phyloP scores from a whole-genome alignment of 2,113 vertebrate genomes.

The Melanotaenia duboulayi region DNA sequence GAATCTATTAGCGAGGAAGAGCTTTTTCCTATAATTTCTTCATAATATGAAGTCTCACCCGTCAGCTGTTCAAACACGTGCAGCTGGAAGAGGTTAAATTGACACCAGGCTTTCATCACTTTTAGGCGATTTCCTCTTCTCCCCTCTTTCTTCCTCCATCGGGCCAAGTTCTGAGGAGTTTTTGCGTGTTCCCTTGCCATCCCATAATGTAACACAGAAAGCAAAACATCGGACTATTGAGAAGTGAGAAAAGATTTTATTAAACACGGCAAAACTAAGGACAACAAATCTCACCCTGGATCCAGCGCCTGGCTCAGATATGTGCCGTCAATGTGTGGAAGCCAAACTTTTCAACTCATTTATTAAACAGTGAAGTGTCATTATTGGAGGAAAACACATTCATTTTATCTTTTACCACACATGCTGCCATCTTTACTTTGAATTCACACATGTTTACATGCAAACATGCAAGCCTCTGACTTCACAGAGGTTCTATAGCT shows the following conservation, averaged over 20 bases:
- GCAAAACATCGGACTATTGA: conserved; percentile 65
- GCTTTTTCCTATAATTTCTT: conserved; percentile 68
- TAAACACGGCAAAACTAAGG: conserved; percentile 35
- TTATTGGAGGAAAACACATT: conserved; percentile 6
- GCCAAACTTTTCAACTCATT: conserved; percentile 27
- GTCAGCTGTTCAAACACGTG: conserved; percentile 82
- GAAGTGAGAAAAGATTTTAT: conserved; percentile 45
- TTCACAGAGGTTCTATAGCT: conserved; percentile 46
- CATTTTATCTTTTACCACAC: not conserved
- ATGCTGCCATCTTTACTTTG: not conserved
- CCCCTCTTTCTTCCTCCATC: conserved; percentile 9
- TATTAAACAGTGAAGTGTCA: conserved; percentile 1
- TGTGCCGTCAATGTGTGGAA: not conserved
- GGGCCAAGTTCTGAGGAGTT: conserved; percentile 19
- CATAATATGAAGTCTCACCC: conserved; percentile 66
- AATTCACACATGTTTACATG: not conserved
- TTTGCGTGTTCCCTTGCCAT: conserved; percentile 24
- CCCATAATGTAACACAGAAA: conserved; percentile 73
- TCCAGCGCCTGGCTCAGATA: conserved; percentile 24
- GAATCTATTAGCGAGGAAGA: conserved; percentile 43
- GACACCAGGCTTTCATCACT: conserved; percentile 70
- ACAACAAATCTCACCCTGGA: conserved; percentile 24
- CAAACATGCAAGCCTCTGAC: conserved; percentile 32
- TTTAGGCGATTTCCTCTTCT: conserved; percentile 31
- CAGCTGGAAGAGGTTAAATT: conserved; percentile 73